These are phyloP conservation scores for Isoperla grammatica DNA, from an alignment of 2,888 invertebrate species.

Conservation along the genomic window DNA sequence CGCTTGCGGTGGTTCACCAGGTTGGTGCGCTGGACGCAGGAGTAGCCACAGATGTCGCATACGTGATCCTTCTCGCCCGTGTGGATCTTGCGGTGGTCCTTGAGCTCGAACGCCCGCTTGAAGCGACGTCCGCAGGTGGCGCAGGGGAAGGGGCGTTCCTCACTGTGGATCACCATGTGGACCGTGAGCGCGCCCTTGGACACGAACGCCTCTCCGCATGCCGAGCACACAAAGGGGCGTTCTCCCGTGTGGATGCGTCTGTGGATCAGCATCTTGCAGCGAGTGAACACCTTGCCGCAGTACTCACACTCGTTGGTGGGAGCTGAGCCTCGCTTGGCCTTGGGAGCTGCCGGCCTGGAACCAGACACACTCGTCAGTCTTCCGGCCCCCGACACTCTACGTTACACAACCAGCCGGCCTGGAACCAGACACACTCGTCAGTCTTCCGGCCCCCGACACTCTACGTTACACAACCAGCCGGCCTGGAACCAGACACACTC, in stretches of 20 bases:
- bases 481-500: too few species aligned
- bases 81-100: slow-evolving; percentile 28
- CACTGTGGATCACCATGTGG: slow-evolving; percentile 29
- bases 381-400: too few species aligned
- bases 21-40: slow-evolving; percentile 25
- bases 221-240: slow-evolving; percentile 34
- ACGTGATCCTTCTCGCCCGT: slow-evolving; percentile 26
- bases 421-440: too few species aligned
- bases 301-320: slow-evolving; percentile 23
- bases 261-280: slow-evolving; percentile 26
- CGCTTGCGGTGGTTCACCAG: slow-evolving; percentile 26
- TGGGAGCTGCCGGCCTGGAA: not conserved
- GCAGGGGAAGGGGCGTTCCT: slow-evolving; percentile 28
- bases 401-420: too few species aligned
- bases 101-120: slow-evolving; percentile 27
- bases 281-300: slow-evolving; percentile 26
- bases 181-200: slow-evolving; percentile 27
- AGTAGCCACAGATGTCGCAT: slow-evolving; percentile 26
- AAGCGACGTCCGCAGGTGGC: slow-evolving; percentile 25
- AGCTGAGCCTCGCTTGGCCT: slow-evolving; percentile 14
- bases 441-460: too few species aligned
- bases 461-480: too few species aligned
- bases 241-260: slow-evolving; percentile 28
- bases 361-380: too few species aligned
- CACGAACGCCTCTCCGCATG: slow-evolving; percentile 35